Base-by-base conservation (phyloP, 1,140 invertebrate genomes). In the Cyclina sinensis region DNA sequence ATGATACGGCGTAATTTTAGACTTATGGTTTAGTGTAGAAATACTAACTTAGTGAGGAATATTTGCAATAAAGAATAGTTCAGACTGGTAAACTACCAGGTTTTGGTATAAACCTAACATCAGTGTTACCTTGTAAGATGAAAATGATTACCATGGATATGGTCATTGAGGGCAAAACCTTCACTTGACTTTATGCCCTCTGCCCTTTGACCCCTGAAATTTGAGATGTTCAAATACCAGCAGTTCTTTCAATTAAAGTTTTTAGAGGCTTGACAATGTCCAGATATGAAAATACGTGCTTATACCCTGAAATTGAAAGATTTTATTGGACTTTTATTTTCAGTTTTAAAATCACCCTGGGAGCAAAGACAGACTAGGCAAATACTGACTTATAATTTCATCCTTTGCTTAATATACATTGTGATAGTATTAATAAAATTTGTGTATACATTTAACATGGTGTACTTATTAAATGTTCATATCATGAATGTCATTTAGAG, bases 161-260 rank as follows among this genome's bases (percentile, higher is more conserved):
- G 73, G 73, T 76, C 43, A 76, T 11, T 24, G n/a, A 27, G 39
- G 73, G 32, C 46, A 48, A 51, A 78, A 4, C 12, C 43, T 76
- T 51, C 74, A 54, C 74, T 78, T 78, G 16, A 78, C 74, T 48
- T 78, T 54, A 24, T 78, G 35, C 74, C 74, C 74, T 78, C 30
- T 51, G 46, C 73, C 39, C 73, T 46, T 46, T 76, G 7, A 51
- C 74, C 74, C 32, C 11, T 51, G 74, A 57, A 78, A 78, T 78
- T 35, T 11, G 46, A 78, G n/a, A 35, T 1, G 74, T 4, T 11
- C 7, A 18, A 30, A 78, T 30, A 78, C 43, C 46, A 46, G 37
- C 24, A 43, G 39, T n/a, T 39, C 39, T 46, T 70, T 78, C 32
- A 54, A 51, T 78, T 48, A 78, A 35, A 51, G 54, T 78, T 78